A percentile compares a stretch with the other conserved stretches of the same genome.
Conservation (phyloP, 1,140 invertebrate species). For the Apis mellifera region Amel_HAv3.1 CM009932.2:13845001-13845500, state of each 20-base stretch:
- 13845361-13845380: not conserved
- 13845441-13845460: constrained; percentile 4
- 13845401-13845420: not conserved
- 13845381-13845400: too few relatives aligned
- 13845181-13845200: not conserved
- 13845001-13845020: too few relatives aligned
- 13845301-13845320: not conserved
- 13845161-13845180: not conserved
- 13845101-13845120: not conserved
- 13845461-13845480: not conserved
- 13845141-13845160: not conserved
- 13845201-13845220: too few relatives aligned
- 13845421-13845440: not conserved
- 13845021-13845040: too few relatives aligned
- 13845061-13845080: not conserved
- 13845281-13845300: not conserved
- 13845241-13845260: too few relatives aligned
- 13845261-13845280: not conserved
- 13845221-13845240: too few relatives aligned
- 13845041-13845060: not conserved
- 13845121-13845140: not conserved
- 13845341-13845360: too few relatives aligned
- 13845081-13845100: not conserved
- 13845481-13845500: not conserved
- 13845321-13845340: not conserved